phyloP scores from a whole-genome alignment of 2,113 vertebrate species.

The Turdus rufiventris region DNA sequence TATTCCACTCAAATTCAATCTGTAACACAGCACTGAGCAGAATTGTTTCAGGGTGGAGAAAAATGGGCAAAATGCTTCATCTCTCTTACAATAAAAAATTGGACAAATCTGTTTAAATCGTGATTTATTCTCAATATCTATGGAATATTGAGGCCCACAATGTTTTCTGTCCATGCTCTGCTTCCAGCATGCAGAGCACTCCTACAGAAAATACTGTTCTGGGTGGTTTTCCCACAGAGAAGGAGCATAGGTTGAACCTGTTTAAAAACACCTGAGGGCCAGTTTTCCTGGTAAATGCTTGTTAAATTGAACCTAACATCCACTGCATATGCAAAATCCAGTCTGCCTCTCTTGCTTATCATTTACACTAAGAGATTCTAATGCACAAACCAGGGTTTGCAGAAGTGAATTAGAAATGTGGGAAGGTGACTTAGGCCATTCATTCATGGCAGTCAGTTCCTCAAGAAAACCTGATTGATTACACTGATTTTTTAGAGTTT shows the following conservation, averaged over 20 bases:
- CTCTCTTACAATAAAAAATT: background rate
- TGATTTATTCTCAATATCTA: background rate
- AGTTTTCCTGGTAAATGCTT: background rate
- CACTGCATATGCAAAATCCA: background rate
- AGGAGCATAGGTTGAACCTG: background rate
- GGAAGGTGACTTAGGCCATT: background rate
- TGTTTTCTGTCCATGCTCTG: fast-evolving
- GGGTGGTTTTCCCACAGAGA: background rate
- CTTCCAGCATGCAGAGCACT: background rate
- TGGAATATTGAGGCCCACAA: background rate
- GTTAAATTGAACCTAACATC: background rate
- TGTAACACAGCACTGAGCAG: background rate
- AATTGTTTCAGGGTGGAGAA: background rate
- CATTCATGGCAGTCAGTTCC: background rate
- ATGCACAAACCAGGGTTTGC: background rate
- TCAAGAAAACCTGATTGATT: background rate
- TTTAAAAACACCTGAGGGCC: background rate
- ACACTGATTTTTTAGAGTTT: background rate
- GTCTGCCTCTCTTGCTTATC: background rate
- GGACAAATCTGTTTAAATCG: background rate
- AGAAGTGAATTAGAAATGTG: background rate
- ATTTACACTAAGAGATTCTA: background rate
- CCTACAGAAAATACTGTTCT: background rate
- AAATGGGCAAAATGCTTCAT: background rate
- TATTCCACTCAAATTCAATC: background rate